Percentiles rank a stretch among this genome's conserved stretches.
Conservation (phyloP, 2,888 invertebrate species). For the Orgyia antiqua region DNA sequence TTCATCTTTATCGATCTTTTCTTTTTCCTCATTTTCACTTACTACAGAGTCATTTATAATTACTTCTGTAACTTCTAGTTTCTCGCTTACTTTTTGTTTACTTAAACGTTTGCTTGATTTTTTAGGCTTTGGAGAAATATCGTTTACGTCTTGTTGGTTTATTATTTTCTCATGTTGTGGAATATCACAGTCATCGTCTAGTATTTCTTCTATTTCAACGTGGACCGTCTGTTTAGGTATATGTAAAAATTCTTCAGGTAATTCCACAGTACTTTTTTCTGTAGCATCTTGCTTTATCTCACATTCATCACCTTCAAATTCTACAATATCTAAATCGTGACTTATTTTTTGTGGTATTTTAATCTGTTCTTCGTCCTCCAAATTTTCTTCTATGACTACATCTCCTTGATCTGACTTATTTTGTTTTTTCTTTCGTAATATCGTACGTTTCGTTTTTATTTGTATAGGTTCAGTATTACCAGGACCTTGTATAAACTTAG, state of each 20-base stretch:
- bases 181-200: background rate
- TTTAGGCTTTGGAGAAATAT: background rate
- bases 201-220: conserved; percentile 6
- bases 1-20: no score
- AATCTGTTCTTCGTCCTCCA: conserved; percentile 54
- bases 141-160: background rate
- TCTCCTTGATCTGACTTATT: conserved; percentile 47
- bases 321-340: conserved; percentile 59
- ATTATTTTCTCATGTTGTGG: background rate
- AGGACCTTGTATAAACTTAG: conserved; percentile 74
- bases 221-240: conserved; percentile 50
- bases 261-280: conserved; percentile 51
- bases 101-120: background rate
- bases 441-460: conserved; percentile 78
- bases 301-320: conserved; percentile 47
- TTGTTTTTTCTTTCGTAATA: conserved; percentile 62
- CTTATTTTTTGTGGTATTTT: conserved; percentile 15
- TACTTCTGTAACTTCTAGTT: conserved; percentile 31
- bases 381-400: conserved; percentile 71
- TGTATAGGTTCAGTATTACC: conserved; percentile 73
- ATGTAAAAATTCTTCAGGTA: conserved; percentile 47
- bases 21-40: conserved; percentile 37
- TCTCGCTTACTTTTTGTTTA: background rate
- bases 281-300: conserved; percentile 17
- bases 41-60: conserved; percentile 12